Conservation (phyloP, 2,888 invertebrate genomes). For the Drosophila anomalata region DNA sequence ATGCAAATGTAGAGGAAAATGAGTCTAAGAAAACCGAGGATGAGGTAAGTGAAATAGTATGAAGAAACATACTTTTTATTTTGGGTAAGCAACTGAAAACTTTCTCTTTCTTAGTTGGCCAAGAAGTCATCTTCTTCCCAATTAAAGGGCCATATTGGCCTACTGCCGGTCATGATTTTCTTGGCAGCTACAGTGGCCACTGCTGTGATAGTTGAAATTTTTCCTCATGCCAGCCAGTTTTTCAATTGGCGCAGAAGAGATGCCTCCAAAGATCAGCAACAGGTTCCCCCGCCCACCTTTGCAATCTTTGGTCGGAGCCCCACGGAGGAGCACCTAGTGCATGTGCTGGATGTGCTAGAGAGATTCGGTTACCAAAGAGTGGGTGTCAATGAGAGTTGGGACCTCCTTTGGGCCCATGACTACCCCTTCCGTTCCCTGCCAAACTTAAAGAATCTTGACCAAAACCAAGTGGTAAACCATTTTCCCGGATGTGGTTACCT, state of each 20-base stretch:
- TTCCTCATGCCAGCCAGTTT: slow-evolving; percentile 47
- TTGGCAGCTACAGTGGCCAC: slow-evolving; percentile 64
- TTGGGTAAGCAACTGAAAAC: slow-evolving; percentile 20
- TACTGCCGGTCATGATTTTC: slow-evolving; percentile 64
- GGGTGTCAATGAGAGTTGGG: slow-evolving; percentile 88
- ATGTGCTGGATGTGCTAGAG: slow-evolving; percentile 91
- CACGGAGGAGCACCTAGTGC: slow-evolving; percentile 86
- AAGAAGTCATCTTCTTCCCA: slow-evolving; percentile 10
- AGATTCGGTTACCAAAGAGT: slow-evolving; percentile 89
- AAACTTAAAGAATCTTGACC: slow-evolving; percentile 86
- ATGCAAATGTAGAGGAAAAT: slow-evolving; percentile 12
- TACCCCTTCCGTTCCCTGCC: slow-evolving; percentile 89
- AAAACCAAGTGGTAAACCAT: slow-evolving; percentile 94
- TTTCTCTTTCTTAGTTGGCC: slow-evolving; percentile 62
- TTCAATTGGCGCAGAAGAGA: slow-evolving; percentile 19
- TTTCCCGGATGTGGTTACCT: slow-evolving; percentile 97
- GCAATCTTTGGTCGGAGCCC: slow-evolving; percentile 86
- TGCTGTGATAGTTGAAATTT: slow-evolving; percentile 68
- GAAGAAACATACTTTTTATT: neutral
- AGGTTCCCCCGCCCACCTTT: slow-evolving; percentile 83
- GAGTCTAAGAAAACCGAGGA: neutral
- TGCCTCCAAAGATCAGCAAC: neutral
- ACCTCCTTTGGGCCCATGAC: slow-evolving; percentile 96
- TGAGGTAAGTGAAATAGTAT: slow-evolving; percentile 26
- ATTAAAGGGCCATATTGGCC: slow-evolving; percentile 21